phyloP scores from a whole-genome alignment of 2,888 invertebrate genomes.

The Caradrina clavipalpis region DNA sequence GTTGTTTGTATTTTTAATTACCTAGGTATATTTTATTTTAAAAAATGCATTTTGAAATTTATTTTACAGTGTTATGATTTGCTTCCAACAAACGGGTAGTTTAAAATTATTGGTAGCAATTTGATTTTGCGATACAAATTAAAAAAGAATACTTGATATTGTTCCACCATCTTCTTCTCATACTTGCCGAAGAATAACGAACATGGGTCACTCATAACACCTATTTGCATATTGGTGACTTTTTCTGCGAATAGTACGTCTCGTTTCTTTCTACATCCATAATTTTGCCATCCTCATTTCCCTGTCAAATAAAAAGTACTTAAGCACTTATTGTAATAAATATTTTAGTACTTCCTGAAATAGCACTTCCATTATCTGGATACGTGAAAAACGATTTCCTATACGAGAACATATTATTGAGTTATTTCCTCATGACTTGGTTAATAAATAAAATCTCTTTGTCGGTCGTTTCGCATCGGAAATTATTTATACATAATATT shows the following conservation, averaged over 20 bases:
- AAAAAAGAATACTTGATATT: background rate
- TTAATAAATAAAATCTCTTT: constrained; percentile 48
- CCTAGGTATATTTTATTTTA: background rate
- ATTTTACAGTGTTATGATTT: background rate
- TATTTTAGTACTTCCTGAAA: background rate
- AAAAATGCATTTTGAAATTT: background rate
- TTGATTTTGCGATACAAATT: background rate
- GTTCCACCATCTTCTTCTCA: too few species aligned
- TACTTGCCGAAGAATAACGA: too few species aligned
- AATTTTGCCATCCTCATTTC: background rate
- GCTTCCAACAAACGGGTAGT: background rate
- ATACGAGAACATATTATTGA: constrained; percentile 30
- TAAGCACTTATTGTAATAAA: background rate
- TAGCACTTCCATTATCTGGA: background rate
- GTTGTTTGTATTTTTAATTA: constrained; percentile 13
- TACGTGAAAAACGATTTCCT: constrained; percentile 4
- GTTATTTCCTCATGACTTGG: constrained; percentile 32
- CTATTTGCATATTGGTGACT: too few species aligned
- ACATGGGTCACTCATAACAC: too few species aligned
- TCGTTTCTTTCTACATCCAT: too few species aligned
- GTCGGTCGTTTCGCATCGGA: constrained; percentile 10
- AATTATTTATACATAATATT: constrained; percentile 39
- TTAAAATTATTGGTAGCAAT: background rate
- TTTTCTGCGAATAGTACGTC: too few species aligned
- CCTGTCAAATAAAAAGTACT: background rate